phyloP scores from a whole-genome alignment of 1,140 invertebrate genomes.

The Zeugodacus cucurbitae region DNA sequence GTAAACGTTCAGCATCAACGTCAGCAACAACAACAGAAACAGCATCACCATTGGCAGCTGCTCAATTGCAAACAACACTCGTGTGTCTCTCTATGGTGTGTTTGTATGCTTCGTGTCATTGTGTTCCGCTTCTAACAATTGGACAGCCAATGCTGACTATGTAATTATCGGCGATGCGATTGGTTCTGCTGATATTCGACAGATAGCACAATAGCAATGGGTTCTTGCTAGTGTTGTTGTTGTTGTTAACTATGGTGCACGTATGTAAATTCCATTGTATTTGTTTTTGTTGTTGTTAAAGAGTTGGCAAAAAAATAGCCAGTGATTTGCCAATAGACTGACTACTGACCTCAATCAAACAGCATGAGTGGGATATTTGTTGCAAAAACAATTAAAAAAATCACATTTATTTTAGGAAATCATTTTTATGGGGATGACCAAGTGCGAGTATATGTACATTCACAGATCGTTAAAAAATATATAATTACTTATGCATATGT shows the following conservation, averaged over 20 bases:
- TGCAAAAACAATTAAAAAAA: neutral
- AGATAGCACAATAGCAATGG: neutral
- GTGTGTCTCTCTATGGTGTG: neutral
- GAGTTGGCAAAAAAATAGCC: neutral
- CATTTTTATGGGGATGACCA: neutral
- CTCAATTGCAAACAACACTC: no score
- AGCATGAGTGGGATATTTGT: neutral
- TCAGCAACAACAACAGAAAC: neutral
- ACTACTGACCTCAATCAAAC: conserved; percentile 15
- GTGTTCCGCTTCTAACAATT: conserved; percentile 36
- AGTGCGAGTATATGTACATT: neutral
- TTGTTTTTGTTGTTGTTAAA: neutral
- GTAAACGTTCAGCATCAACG: neutral
- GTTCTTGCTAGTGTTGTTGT: neutral
- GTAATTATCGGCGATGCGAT: conserved; percentile 23
- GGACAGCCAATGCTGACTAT: neutral
- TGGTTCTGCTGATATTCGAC: conserved; percentile 33
- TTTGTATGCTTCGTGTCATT: neutral
- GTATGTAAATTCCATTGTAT: neutral
- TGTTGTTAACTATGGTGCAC: neutral
- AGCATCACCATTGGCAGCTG: no score
- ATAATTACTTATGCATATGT: neutral
- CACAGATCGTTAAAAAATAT: neutral
- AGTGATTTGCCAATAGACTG: neutral
- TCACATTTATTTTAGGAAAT: neutral